These are phyloP conservation scores for Anoncus sp. DNA, from an alignment of 2,888 invertebrate genomes.

Conservation along the genomic window DNA sequence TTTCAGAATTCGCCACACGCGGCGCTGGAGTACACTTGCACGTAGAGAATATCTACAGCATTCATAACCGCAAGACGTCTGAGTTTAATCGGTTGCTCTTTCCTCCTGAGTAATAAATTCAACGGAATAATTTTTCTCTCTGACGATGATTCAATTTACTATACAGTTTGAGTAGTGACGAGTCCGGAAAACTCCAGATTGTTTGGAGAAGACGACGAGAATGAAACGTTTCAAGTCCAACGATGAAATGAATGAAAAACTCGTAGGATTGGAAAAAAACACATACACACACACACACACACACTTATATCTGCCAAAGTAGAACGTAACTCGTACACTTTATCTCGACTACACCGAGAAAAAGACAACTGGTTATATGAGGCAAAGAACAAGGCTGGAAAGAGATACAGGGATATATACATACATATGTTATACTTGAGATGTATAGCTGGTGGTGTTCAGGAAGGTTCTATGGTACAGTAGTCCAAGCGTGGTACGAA, in stretches of 20 bases:
- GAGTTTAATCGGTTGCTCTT: conserved; percentile 25
- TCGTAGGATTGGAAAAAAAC: background rate
- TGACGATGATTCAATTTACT: conserved; percentile 29
- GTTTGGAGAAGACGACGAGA: conserved; percentile 2
- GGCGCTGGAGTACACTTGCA: too few species aligned
- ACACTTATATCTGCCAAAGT: conserved; percentile 14
- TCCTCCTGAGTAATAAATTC: background rate
- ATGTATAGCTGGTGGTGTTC: conserved; percentile 31
- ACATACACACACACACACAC: background rate
- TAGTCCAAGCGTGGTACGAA: conserved; percentile 19
- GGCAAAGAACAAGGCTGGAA: conserved; percentile 4
- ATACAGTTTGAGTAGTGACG: background rate
- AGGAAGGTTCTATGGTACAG: conserved; percentile 24
- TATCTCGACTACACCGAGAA: conserved; percentile 9
- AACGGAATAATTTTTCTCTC: conserved; percentile 15
- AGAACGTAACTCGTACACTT: conserved; percentile 26
- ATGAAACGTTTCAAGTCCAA: conserved; percentile 39
- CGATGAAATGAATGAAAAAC: conserved; percentile 31
- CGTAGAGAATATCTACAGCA: too few species aligned
- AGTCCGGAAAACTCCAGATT: conserved; percentile 4
- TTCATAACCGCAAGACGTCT: conserved; percentile 1
- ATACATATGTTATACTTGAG: conserved; percentile 16
- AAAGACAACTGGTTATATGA: conserved; percentile 30
- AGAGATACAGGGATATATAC: background rate
- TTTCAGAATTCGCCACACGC: too few species aligned